Evolutionary conservation across 2,888 invertebrate genomes (phyloP).

Genomic region (Pantelozetes paolii): DNA sequence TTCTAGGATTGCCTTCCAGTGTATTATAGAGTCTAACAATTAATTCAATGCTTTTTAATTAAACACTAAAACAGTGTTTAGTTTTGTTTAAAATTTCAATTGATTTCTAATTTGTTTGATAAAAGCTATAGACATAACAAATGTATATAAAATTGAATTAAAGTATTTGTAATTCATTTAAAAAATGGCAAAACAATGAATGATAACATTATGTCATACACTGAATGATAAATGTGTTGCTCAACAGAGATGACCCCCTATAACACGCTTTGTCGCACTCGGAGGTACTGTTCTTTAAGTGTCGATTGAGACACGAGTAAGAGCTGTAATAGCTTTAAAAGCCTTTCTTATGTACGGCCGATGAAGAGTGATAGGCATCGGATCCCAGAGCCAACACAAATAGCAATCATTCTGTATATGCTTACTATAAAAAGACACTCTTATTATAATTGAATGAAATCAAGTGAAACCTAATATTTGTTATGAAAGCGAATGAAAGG

Average conservation of each 20-base stretch:
- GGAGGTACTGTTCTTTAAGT: conserved; percentile 11
- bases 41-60: conserved; percentile 14
- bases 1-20: not conserved
- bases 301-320: not conserved
- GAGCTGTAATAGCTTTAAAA: conserved; percentile 17
- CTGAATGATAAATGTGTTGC: conserved; percentile 9
- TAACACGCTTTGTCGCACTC: conserved; percentile 15
- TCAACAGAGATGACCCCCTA: not conserved
- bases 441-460: conserved; percentile 15
- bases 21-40: conserved; percentile 6
- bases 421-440: not conserved
- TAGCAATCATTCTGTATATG: not conserved
- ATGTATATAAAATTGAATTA: conserved; percentile 10
- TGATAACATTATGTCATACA: conserved; percentile 22
- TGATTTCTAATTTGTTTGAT: not conserved
- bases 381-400: not conserved
- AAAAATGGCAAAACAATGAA: not conserved
- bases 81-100: not conserved
- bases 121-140: conserved; percentile 1
- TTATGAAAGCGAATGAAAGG: not conserved
- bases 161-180: not conserved
- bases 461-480: conserved; percentile 14
- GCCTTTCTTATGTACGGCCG: not conserved
- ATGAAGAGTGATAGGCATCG: not conserved
- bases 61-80: not conserved